Conservation (phyloP, 2,797 vertebrate genomes). For the Leptoclinus maculatus region DNA sequence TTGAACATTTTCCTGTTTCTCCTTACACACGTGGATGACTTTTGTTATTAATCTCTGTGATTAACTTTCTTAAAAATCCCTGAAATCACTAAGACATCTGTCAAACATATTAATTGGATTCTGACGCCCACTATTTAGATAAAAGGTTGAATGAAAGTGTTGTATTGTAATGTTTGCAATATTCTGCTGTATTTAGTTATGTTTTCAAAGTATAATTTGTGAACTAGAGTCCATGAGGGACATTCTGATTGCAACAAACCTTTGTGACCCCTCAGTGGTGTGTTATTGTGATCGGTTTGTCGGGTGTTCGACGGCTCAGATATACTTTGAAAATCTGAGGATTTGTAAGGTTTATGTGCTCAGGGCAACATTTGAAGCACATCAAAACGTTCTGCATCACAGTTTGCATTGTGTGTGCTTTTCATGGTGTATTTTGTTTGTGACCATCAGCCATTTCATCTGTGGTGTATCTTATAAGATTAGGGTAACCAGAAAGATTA, state of each 20-base stretch:
- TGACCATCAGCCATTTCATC: conserved; percentile 67
- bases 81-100: conserved; percentile 17
- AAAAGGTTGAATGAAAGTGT: conserved; percentile 30
- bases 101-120: conserved; percentile 27
- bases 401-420: conserved; percentile 47
- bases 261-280: conserved; percentile 53
- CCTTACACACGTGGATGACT: not conserved
- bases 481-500: not conserved
- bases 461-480: conserved; percentile 37
- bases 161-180: conserved; percentile 44
- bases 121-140: conserved; percentile 19
- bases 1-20: conserved; percentile 8
- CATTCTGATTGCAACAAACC: conserved; percentile 51
- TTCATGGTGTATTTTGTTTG: conserved; percentile 49
- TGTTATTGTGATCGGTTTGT: conserved; percentile 67
- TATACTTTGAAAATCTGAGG: conserved; percentile 43
- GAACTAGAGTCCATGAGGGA: conserved; percentile 39
- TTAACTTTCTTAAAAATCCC: not conserved
- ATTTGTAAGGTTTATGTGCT: conserved; percentile 44
- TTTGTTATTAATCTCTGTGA: conserved; percentile 7
- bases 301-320: conserved; percentile 56
- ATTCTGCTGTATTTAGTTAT: conserved; percentile 23
- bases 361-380: conserved; percentile 62
- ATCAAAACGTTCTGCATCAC: conserved; percentile 35
- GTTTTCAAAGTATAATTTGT: conserved; percentile 49